Percentiles rank a stretch among this genome's conserved stretches.
These are phyloP conservation scores for Caenorhabditis afra DNA, from an alignment of 2,888 invertebrate genomes.

Conservation along the genomic window DNA sequence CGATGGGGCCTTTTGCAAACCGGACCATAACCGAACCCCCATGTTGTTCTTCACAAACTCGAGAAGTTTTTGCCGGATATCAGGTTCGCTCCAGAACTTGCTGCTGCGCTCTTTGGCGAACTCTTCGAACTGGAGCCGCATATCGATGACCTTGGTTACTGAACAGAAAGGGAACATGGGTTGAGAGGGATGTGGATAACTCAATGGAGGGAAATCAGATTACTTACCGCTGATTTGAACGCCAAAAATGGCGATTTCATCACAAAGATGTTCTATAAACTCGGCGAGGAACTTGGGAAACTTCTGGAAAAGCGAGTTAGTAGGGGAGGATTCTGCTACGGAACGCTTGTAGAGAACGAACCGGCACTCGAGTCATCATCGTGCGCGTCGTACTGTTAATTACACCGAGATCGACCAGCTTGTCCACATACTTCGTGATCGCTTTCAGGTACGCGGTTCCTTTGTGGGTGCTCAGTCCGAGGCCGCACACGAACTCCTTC, in stretches of 20 bases:
- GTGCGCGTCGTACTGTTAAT: not conserved
- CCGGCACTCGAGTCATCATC: slow-evolving; percentile 13
- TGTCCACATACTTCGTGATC: slow-evolving; percentile 20
- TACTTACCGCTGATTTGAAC: slow-evolving; percentile 51
- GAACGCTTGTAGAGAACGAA: not conserved
- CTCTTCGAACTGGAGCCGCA: slow-evolving; percentile 19
- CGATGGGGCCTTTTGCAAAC: too few species aligned
- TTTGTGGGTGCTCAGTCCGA: not conserved
- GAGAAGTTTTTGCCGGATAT: slow-evolving; percentile 3
- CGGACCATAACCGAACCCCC: too few species aligned
- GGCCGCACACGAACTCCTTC: slow-evolving; percentile 24
- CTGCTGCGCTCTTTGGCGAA: slow-evolving; percentile 19
- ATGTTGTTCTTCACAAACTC: slow-evolving; percentile 5
- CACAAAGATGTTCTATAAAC: slow-evolving; percentile 39
- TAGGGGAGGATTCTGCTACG: not conserved
- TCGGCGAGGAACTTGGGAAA: slow-evolving; percentile 32
- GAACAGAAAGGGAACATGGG: not conserved
- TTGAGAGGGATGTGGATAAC: too few species aligned
- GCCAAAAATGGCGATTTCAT: slow-evolving; percentile 50
- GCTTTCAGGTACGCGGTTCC: slow-evolving; percentile 24
- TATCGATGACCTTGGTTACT: slow-evolving; percentile 23
- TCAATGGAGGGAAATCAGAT: not conserved
- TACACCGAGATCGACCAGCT: slow-evolving; percentile 24
- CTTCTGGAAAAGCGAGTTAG: slow-evolving; percentile 23
- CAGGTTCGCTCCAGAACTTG: slow-evolving; percentile 14